A percentile compares a stretch with the other conserved stretches of the same genome.
These are phyloP conservation scores for Sminthurides aquaticus DNA, from an alignment of 2,888 invertebrate species.

Conservation along the genomic window DNA sequence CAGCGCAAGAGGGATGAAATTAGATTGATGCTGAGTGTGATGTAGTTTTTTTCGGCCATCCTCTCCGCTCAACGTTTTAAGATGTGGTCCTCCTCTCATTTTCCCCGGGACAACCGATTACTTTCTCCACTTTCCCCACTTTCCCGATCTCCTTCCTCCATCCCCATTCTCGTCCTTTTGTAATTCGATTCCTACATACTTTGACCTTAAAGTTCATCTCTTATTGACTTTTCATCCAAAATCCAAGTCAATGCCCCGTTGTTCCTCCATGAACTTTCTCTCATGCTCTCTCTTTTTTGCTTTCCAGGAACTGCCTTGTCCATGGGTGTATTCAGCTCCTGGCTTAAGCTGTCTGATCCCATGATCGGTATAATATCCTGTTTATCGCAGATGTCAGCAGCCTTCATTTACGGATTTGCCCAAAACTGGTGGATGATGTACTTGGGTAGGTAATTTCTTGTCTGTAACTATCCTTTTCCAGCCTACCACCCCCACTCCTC, in stretches of 20 bases:
- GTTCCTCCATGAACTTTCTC: neutral
- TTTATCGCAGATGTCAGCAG: constrained; percentile 3
- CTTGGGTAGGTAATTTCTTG: constrained; percentile 16
- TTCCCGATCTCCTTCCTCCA: no score
- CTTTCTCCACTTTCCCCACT: no score
- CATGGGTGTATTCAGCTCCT: constrained; percentile 4
- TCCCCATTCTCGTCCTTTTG: no score
- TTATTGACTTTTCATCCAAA: no score
- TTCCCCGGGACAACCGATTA: neutral
- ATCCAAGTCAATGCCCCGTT: no score
- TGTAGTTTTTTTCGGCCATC: neutral
- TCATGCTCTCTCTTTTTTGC: constrained; percentile 1
- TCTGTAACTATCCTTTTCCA: no score
- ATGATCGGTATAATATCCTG: constrained; percentile 11
- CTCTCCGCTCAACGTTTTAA: neutral
- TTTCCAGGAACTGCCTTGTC: constrained; percentile 1
- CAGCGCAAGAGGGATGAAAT: neutral
- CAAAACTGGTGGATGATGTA: constrained; percentile 14
- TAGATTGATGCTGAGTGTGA: neutral
- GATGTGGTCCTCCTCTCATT: neutral
- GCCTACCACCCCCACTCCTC: no score
- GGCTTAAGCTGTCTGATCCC: constrained; percentile 4
- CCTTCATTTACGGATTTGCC: constrained; percentile 20
- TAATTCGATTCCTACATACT: no score
- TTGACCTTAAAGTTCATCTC: no score